These are phyloP conservation scores for Hephaestus fuliginosus DNA, from an alignment of 2,797 vertebrate species.

Conservation along the genomic window DNA sequence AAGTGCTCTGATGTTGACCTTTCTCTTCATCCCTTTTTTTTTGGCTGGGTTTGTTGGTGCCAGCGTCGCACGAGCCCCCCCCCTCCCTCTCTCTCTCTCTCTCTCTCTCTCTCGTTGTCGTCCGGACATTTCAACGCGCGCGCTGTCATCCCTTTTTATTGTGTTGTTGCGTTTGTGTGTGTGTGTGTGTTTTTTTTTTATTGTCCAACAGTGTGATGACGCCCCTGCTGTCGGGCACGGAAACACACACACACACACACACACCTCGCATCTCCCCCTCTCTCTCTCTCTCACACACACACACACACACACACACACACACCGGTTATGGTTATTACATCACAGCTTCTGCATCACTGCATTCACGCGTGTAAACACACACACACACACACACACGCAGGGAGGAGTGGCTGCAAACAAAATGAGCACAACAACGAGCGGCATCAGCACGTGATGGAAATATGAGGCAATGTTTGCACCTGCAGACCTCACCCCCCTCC, in stretches of 20 bases:
- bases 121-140: background rate
- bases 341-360: slow-evolving; percentile 75
- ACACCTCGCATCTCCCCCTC: too few relatives aligned
- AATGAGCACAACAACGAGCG: slow-evolving; percentile 45
- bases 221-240: too few relatives aligned
- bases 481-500: background rate
- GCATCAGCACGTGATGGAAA: slow-evolving; percentile 61
- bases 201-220: too few relatives aligned
- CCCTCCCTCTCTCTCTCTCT: too few relatives aligned
- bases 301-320: too few relatives aligned
- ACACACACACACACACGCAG: background rate
- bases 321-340: slow-evolving; percentile 63
- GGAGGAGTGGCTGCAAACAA: slow-evolving; percentile 59
- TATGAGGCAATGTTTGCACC: slow-evolving; percentile 31
- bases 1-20: background rate
- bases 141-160: too few relatives aligned
- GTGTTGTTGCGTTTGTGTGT: too few relatives aligned
- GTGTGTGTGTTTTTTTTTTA: too few relatives aligned
- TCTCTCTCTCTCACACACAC: too few relatives aligned
- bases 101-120: background rate
- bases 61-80: slow-evolving; percentile 30
- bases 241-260: too few relatives aligned
- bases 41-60: slow-evolving; percentile 13
- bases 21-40: background rate
- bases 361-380: slow-evolving; percentile 70